These are phyloP conservation scores for Anser cygnoides DNA, from an alignment of 2,113 vertebrate genomes.

Conservation along the genomic window DNA sequence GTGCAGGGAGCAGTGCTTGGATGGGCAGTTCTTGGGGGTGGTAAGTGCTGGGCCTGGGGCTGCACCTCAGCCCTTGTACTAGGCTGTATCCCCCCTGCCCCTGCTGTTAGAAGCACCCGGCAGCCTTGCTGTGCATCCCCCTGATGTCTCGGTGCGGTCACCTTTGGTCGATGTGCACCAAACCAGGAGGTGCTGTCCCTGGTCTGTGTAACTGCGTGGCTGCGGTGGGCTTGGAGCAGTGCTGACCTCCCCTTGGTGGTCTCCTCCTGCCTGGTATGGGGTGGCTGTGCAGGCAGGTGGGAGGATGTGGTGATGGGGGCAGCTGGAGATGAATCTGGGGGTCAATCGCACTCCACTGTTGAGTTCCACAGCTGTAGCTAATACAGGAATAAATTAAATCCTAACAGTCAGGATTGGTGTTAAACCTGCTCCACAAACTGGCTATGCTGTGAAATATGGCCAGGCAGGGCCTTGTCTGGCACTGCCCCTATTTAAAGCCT, in stretches of 20 bases:
- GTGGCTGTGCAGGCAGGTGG: neutral
- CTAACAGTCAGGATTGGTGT: neutral
- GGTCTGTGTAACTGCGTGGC: fast-evolving
- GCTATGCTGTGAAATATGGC: neutral
- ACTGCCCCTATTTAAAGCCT: neutral
- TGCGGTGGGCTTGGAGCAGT: no score
- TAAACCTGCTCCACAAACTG: neutral
- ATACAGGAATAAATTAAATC: constrained; percentile 13
- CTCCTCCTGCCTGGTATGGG: neutral
- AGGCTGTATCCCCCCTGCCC: neutral
- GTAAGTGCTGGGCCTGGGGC: neutral
- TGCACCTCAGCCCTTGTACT: neutral
- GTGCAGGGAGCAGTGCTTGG: neutral
- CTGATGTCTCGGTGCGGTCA: fast-evolving
- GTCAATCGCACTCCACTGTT: neutral
- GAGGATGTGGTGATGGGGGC: neutral
- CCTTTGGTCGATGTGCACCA: neutral
- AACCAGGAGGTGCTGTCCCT: fast-evolving
- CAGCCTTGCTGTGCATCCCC: neutral
- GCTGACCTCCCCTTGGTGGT: neutral
- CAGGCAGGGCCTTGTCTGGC: neutral
- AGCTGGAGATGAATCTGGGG: neutral
- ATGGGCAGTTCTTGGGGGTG: fast-evolving
- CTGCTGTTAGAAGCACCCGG: neutral
- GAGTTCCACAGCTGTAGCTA: neutral